Conservation (phyloP, 2,888 invertebrate species). For the Leucophenga montana region DNA sequence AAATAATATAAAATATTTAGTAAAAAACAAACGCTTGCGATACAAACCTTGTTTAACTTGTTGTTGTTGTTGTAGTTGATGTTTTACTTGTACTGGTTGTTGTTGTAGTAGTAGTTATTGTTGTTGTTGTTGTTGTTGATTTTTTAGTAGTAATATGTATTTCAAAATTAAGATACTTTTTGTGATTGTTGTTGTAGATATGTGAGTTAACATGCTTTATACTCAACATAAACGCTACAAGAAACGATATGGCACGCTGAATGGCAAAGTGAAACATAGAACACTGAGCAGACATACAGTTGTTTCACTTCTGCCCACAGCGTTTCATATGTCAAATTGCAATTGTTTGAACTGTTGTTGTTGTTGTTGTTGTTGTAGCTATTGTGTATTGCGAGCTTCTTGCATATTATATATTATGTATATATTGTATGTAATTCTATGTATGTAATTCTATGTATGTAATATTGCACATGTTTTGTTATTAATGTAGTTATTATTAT, state of each 20-base stretch:
- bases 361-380: slow-evolving; percentile 28
- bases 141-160: too few species aligned
- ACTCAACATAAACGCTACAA: slow-evolving; percentile 31
- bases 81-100: slow-evolving; percentile 39
- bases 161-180: too few species aligned
- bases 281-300: too few species aligned
- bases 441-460: slow-evolving; percentile 21
- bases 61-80: slow-evolving; percentile 54
- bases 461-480: slow-evolving; percentile 35
- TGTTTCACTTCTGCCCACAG: too few species aligned
- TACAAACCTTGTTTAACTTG: slow-evolving; percentile 48
- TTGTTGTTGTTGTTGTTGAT: slow-evolving; percentile 39
- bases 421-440: slow-evolving; percentile 40
- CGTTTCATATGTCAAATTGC: slow-evolving; percentile 31
- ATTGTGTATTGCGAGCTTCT: too few species aligned
- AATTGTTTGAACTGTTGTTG: slow-evolving; percentile 32
- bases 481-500: slow-evolving; percentile 9
- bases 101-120: slow-evolving; percentile 39
- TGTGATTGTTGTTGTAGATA: slow-evolving; percentile 36
- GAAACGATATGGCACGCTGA: too few species aligned
- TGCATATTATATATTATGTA: slow-evolving; percentile 12
- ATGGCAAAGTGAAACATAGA: too few species aligned
- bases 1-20: background rate
- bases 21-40: background rate
- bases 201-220: slow-evolving; percentile 33